Evolutionary conservation across 2,797 vertebrate species (phyloP).

Genomic region (Macrochelys suwanniensis): DNA sequence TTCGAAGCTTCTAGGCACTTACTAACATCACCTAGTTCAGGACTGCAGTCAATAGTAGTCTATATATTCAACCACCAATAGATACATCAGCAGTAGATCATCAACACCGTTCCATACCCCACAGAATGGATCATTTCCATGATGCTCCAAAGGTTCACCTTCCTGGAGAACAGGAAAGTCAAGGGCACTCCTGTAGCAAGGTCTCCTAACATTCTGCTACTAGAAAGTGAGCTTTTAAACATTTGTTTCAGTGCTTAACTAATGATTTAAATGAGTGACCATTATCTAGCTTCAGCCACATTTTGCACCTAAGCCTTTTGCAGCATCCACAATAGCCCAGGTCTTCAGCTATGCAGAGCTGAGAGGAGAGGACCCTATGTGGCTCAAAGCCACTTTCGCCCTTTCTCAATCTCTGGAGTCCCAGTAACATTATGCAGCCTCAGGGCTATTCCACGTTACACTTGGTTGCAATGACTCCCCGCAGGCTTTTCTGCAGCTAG

Average conservation of each 20-base stretch:
- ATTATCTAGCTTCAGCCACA: not conserved
- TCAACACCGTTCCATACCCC: not conserved
- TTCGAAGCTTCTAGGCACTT: not conserved
- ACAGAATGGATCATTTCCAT: not conserved
- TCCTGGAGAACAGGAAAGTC: not conserved
- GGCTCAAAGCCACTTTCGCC: not conserved
- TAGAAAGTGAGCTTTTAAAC: not conserved
- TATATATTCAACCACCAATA: not conserved
- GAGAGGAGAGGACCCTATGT: not conserved
- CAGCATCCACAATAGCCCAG: not conserved
- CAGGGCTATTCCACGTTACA: not conserved
- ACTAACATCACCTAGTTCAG: not conserved
- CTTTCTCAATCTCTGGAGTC: not conserved
- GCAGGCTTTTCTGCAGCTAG: not conserved
- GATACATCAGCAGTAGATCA: not conserved
- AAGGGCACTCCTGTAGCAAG: not conserved
- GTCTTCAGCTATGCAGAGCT: not conserved
- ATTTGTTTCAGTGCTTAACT: slow-evolving; percentile 20
- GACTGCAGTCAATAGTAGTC: not conserved
- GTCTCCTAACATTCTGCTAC: not conserved
- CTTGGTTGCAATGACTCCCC: not conserved
- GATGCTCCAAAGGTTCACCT: not conserved
- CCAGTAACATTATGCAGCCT: not conserved
- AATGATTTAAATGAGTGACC: not conserved
- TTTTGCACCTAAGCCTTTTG: not conserved